Base-by-base conservation (phyloP, 2,888 invertebrate species). In the Camponotus fellah region DNA sequence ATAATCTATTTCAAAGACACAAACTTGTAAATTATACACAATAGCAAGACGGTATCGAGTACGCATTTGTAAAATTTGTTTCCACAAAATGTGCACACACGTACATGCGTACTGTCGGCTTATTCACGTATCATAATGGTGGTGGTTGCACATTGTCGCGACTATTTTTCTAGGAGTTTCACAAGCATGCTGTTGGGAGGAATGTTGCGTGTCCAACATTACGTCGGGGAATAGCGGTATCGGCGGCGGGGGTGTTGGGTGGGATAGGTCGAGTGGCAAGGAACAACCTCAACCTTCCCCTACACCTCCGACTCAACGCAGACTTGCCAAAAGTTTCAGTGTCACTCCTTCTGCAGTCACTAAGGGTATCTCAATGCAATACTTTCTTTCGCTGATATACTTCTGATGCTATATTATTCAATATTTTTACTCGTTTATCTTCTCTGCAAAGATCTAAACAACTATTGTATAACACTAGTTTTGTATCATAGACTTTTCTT, bases 271-370 rank as follows among this genome's bases (percentile, higher is more conserved):
- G 84, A 91, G 87, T 87, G 91, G 89, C 88, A 95, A 94, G 91
- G 93, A 94, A 86, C 95, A 93, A 83, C 95, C 96, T 90, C 96
- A 96, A 89, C 97, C 96, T 92, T 96, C 97, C 90, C 97, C 97
- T 88, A 98, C 98, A 92, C 98, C 98, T 92, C 98, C 98, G 91
- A 96, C 98, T 91, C 98, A 98, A 95, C 96, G 98, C 93, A 97
- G 98, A 93, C 96, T 98, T 95, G 98, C 98, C 93, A 98, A 98
- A 96, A 98, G 98, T 95, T 98, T 98, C 96, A 98, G 98, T 96
- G 98, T 98, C 93, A 97, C 98, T 92, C 97, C 97, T 93, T 96
- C 97, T 92, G 95, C 96, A 92, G 95, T 96, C 90, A 95, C 96
- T 92, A 96, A 96, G 96, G 96, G 96, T 96, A 95, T 91, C 32